Evolutionary conservation across 2,888 invertebrate species (phyloP), one percentile per base, ranked within the genome.

Genomic region (Lissonota sp.): DNA sequence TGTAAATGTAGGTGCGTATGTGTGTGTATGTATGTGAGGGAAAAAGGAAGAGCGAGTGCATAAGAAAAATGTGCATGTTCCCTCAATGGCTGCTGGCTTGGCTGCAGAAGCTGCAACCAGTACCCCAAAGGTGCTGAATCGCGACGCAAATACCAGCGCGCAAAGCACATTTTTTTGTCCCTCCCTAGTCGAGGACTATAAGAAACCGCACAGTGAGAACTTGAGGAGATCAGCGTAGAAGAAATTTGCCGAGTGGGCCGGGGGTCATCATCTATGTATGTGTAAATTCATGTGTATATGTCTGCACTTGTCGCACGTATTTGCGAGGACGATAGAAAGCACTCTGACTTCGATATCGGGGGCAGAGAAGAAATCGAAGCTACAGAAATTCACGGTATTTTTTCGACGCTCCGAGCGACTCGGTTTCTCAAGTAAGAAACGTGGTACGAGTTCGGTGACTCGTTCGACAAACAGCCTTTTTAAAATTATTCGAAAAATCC

Each of bases 241-340:
- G 55, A 57, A 77, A 77, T 77, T 64, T 66, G 51, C 69, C 58
- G 74, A 66, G 74, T 73, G 73, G 44, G 62, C 71, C 62, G 57
- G 51, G 53, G 63, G 55, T 51, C 63, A 51, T 64, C 69, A 73
- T 76, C 69, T 55, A 37, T 64, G 66, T 62, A 58, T 69, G 57
- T n/a, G 40, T 42, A 39, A 53, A 46, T 49, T n/a, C 60, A 58
- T 71, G 67, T 42, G 14, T 55, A 74, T 81, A 70, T 71, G 58
- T 40, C 64, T 76, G 70, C 67, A 67, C 76, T 81, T 81, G 67
- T 76, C 71, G 75, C 26, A 26, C 58, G 60, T 76, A 83, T 83
- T 83, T 80, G 80, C 83, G 67, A 81, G 77, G 72, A 79, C 79
- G 76, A 77, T 74, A 72, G 70, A 80, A 79, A 75, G 69, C 77